Base-by-base conservation (phyloP, 2,888 invertebrate genomes). In the Synanthedon formicaeformis region DNA sequence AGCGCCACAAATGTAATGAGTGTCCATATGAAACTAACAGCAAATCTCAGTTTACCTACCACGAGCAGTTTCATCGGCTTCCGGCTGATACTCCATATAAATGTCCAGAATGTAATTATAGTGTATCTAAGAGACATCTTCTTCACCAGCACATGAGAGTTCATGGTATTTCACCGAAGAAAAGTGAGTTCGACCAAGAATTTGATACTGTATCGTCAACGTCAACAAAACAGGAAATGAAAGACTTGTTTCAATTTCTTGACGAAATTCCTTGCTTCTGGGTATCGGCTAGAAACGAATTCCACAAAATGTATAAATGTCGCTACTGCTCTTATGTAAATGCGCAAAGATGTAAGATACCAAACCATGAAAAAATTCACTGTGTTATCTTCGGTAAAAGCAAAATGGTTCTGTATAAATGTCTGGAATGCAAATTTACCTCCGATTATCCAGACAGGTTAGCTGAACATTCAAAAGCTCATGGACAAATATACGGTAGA, bases 1-100 rank as follows among this genome's bases (percentile, higher is more conserved):
- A 94, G 67, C 90, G 93, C 56, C 94, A 94, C 73, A 90, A 90
- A 69, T 96, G 96, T 70, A 89, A 90, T 4, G 90, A 92, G 53
- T 96, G 96, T 74, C 95, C 96, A 0, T 96, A 94, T 71, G 93
- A 93, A 60, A 94, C 94, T 45, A 94, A 95, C 70, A 94, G 94
- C 72, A 94, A 94, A 74, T 94, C 94, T 27, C 95, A 96, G 75
- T 95, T 92, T 76, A 90, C 93, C 70, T 95, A 96, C 71, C 96
- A 96, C 69, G 94, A 94, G 68, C 95, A 95, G 68, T 93, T 96
- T 71, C 96, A 96, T 70, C 88, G 92, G 13, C 69, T 80, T 45
- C 91, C 92, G 0, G 89, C 91, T 52, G 91, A 91, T 50, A 92
- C 92, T 0, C 91, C 91, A n/a, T 94, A 93, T 77, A 94, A 94